Evolutionary conservation across 2,113 vertebrate genomes (phyloP), one percentile per base, ranked within the genome.

Genomic region (Beaufortia kweichowensis): DNA sequence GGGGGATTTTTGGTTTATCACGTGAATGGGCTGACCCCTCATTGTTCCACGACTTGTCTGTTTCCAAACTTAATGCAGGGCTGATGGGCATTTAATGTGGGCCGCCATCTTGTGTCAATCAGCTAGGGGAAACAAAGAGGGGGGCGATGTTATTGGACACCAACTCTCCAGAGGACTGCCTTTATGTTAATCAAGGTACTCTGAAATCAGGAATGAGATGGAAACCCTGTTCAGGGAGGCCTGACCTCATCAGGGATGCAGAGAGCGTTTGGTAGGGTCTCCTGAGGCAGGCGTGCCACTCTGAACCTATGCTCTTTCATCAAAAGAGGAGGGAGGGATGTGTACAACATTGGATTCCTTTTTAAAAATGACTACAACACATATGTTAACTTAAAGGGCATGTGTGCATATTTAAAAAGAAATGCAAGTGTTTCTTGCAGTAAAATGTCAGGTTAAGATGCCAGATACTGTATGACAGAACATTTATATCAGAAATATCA

Each of bases 21-120:
- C 87, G 82, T 65, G 48, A 55, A 77, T 79, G 82, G 78, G 75
- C 78, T 88, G 89, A 91, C 90, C 89, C 89, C 81, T 85, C 82
- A 83, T 78, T 60, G 84, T 84, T 70, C 71, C 84, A 71, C 63
- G 79, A 82, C 84, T 82, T 84, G 83, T 74, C 61, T 69, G 77
- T 84, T 86, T 87, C 83, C 68, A 83, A 86, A 87, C 86, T 81
- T 89, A 88, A 90, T 86, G 84, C 88, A 76, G 83, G 76, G 63
- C 84, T 90, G 89, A 91, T 90, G 87, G 88, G 81, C 84, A 82
- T 90, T 91, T 91, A 91, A 91, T 91, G 86, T 84, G 84, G 82
- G 73, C 81, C 21, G 80, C 87, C 87, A 90, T 89, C 88, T 88
- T 84, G 73, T 86, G 90, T 90, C 90, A 92, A 85, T 92, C 90